Conservation (phyloP, 1,140 invertebrate genomes). For the Helicoverpa zea region DNA sequence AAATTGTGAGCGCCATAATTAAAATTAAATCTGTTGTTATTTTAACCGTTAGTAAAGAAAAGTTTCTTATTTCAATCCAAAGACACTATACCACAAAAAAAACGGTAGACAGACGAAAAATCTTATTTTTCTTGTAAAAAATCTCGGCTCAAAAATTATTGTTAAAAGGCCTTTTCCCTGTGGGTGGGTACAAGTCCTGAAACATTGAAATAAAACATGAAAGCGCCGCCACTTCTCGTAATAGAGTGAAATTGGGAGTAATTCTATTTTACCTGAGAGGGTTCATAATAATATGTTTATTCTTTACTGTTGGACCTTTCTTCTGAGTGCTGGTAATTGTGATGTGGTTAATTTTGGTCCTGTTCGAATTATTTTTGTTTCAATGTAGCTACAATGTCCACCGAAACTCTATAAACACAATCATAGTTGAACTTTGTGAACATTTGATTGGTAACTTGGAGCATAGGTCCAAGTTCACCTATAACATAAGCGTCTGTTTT, state of each 20-base stretch:
- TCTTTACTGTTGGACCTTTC: background rate
- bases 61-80: background rate
- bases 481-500: too few relatives aligned
- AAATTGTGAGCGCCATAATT: too few relatives aligned
- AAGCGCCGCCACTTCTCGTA: slow-evolving; percentile 22
- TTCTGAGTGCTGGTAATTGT: background rate
- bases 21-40: too few relatives aligned
- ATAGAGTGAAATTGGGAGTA: slow-evolving; percentile 35
- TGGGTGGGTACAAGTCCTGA: background rate
- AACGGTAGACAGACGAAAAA: background rate
- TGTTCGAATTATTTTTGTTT: background rate
- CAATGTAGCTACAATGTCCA: background rate
- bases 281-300: background rate
- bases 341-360: slow-evolving; percentile 3
- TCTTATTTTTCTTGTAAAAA: slow-evolving; percentile 1
- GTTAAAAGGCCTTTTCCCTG: slow-evolving; percentile 14
- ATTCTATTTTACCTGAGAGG: slow-evolving; percentile 22
- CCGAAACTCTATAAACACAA: too few relatives aligned
- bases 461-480: too few relatives aligned
- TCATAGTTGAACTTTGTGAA: too few relatives aligned
- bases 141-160: background rate
- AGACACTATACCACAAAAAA: background rate
- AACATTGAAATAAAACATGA: slow-evolving; percentile 20
- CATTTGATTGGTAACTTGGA: too few relatives aligned
- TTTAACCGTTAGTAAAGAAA: background rate